Evolutionary conservation across 2,113 vertebrate genomes (phyloP).

Genomic region (Carassius auratus): DNA sequence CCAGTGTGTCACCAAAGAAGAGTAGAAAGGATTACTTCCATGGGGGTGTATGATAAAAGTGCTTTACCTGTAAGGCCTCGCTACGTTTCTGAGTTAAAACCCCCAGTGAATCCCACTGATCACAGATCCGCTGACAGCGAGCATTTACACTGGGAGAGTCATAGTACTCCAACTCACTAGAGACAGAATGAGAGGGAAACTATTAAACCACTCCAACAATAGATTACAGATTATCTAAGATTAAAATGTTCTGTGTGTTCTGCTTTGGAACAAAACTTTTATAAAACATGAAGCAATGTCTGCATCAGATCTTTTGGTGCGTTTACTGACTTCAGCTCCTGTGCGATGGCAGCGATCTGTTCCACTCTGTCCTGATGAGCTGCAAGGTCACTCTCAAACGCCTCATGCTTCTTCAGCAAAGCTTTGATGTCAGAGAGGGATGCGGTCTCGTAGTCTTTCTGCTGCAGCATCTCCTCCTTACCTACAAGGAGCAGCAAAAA

Average conservation of each 20-base stretch:
- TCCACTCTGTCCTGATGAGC: slow-evolving; percentile 98
- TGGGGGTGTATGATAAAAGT: neutral
- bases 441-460: slow-evolving; percentile 91
- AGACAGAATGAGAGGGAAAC: neutral
- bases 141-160: slow-evolving; percentile 96
- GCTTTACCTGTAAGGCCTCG: slow-evolving; percentile 91
- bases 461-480: slow-evolving; percentile 92
- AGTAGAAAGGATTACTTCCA: neutral
- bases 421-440: slow-evolving; percentile 97
- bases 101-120: slow-evolving; percentile 96
- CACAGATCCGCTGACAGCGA: slow-evolving; percentile 97
- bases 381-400: slow-evolving; percentile 96
- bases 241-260: neutral
- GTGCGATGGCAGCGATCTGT: slow-evolving; percentile 97
- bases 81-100: slow-evolving; percentile 92
- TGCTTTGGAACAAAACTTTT: neutral
- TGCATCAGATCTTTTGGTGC: neutral
- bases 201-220: neutral
- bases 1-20: neutral
- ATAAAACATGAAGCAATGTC: neutral
- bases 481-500: slow-evolving; percentile 75
- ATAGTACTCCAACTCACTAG: slow-evolving; percentile 97
- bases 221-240: neutral
- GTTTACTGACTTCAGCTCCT: slow-evolving; percentile 90
- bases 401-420: slow-evolving; percentile 97